Base-by-base conservation (phyloP, 2,113 vertebrate species). In the Mastomys coucha region DNA sequence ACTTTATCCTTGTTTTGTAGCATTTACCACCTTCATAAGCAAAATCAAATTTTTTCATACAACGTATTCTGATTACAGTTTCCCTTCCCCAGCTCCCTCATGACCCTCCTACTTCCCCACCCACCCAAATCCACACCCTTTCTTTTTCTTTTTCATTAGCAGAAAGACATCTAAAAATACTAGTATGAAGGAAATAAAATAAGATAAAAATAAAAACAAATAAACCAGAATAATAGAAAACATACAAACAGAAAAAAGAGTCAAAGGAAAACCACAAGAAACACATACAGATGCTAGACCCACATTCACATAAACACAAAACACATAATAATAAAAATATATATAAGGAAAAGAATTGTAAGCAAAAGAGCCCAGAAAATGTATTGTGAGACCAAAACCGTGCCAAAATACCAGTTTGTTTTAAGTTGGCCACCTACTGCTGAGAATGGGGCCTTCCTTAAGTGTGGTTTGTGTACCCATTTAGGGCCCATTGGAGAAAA, bases 101-200 rank as follows among this genome's bases (percentile, higher is more conserved):
- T 82, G 53, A 16, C 2, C 22, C 22, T 82, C 53, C 80, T 20
- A n/a, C 53, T 82, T 16, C 53, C 12, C 36, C 22, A 60, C 22
- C 36, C 20, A 39, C 36, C 80, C 36, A 24, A 26, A 82, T 82
- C 36, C 33, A 80, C 19, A 81, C 19, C 36, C 53, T 24, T 85
- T 58, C 58, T 92, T 33, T 90, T 88, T 14, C 51, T 5, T 2
- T 13, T 72, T 89, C 90, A 92, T 92, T 45, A 96, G 53, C 36
- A 75, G 91, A 93, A 51, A 69, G 3, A 70, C 36, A 82, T 91
- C 51, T 60, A 77, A 20, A 20, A 80, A 96, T 76, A 16, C 24
- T 88, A 53, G 77, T 82, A 60, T 53, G 75, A 53, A 94, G 85
- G 95, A 93, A 53, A 36, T 81, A 39, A 82, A 22, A 39, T 60